Percentiles rank a stretch among this genome's conserved stretches.
phyloP scores from a whole-genome alignment of 2,797 vertebrate genomes.

The Pipistrellus nathusii region DNA sequence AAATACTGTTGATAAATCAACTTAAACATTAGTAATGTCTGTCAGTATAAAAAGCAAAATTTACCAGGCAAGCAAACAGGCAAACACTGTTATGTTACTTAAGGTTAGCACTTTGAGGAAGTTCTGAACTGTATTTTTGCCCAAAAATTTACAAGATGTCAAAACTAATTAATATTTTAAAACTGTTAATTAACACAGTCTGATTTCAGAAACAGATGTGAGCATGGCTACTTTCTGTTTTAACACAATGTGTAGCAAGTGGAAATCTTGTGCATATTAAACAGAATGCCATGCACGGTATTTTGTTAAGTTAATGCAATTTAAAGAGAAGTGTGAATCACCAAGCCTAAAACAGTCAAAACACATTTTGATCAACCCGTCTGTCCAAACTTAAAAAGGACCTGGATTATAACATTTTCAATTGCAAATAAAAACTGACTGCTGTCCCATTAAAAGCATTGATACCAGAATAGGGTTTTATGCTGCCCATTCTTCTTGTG shows the following conservation, averaged over 20 bases:
- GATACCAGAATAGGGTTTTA: constrained; percentile 75
- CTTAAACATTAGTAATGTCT: constrained; percentile 98
- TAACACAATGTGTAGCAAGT: constrained; percentile 81
- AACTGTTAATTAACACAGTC: constrained; percentile 82
- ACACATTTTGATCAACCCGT: constrained; percentile 86
- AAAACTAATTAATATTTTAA: constrained; percentile 84
- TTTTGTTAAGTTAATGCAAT: constrained; percentile 84
- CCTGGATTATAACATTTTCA: constrained; percentile 83
- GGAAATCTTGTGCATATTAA: constrained; percentile 83
- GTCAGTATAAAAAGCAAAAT: constrained; percentile 96
- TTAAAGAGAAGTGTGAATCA: constrained; percentile 83
- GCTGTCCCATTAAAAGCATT: constrained; percentile 78
- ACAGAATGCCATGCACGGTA: constrained; percentile 86
- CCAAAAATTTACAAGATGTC: constrained; percentile 87
- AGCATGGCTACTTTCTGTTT: constrained; percentile 86
- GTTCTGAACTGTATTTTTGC: constrained; percentile 87
- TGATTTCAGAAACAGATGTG: constrained; percentile 86
- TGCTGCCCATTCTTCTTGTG: constrained; percentile 79
- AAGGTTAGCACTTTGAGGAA: constrained; percentile 96
- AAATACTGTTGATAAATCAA: constrained; percentile 96
- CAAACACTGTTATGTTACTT: constrained; percentile 93
- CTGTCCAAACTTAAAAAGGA: constrained; percentile 82
- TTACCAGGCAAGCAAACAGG: constrained; percentile 96
- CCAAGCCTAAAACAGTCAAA: constrained; percentile 85
- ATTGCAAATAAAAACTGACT: constrained; percentile 77